Evolutionary conservation across 2,113 vertebrate species (phyloP), one percentile per base, ranked within the genome.

Genomic region (Dipodomys merriami): DNA sequence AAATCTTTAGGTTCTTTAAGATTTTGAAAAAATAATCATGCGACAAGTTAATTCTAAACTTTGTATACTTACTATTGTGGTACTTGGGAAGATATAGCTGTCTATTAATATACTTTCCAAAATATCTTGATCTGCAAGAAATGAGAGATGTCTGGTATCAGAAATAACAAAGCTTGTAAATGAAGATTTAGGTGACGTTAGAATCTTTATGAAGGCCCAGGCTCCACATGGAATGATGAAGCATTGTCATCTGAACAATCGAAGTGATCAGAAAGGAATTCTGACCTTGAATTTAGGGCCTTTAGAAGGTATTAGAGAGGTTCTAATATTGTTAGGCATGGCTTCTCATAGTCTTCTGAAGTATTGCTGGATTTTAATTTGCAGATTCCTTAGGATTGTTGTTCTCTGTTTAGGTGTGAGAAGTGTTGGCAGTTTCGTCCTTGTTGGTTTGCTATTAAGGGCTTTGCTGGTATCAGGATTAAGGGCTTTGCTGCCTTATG

Each of bases 21-120:
- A 76, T 9, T 86, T 93, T 92, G 49, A 65, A 95, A 86, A 81
- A 79, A 72, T 39, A 88, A 84, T 64, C 60, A 79, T 30, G 60
- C 83, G 57, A 91, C n/a, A 77, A 60, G 46, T 22, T 88, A 82
- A 95, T 93, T 78, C 69, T 92, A 78, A 95, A 91, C 33, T 68
- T 86, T 10, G 6, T 91, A 69, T 95, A 98, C 99, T 99, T 98
- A 99, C 99, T 97, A 99, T 97, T 97, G 97, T 97, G 44, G 98
- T 97, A 90, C 97, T 97, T 7, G 98, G 97, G 91, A 98, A 98
- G 96, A 97, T 97, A 91, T 94, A 97, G 95, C 99, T 99, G 96
- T 99, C 98, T 97, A 98, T 97, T 97, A 99, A 94, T 62, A 99
- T 97, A 94, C 98, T 98, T 98, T 99, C 99, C 96, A 99, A 98